Conservation (phyloP, 1,140 invertebrate genomes). For the Drosophila parabipectinata region DNA sequence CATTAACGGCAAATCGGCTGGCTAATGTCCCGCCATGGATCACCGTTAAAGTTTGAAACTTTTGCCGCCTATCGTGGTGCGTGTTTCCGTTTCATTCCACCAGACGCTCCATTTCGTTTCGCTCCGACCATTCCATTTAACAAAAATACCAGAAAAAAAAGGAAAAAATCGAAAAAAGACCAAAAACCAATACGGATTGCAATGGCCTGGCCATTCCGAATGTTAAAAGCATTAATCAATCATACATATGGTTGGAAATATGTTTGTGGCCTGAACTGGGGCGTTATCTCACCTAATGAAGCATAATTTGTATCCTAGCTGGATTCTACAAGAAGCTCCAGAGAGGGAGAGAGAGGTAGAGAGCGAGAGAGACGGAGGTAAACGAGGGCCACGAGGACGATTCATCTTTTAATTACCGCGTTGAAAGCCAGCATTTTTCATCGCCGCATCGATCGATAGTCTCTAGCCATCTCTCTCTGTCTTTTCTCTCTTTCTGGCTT, state of each 20-base stretch:
- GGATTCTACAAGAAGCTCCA: too few species aligned
- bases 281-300: slow-evolving; percentile 82
- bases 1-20: slow-evolving; percentile 14
- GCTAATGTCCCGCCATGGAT: slow-evolving; percentile 15
- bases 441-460: slow-evolving; percentile 52
- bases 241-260: slow-evolving; percentile 50
- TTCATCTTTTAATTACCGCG: slow-evolving; percentile 84
- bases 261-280: slow-evolving; percentile 65
- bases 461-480: not conserved
- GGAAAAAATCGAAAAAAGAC: too few species aligned
- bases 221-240: slow-evolving; percentile 76
- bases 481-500: not conserved
- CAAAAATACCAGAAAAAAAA: not conserved
- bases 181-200: not conserved
- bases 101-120: slow-evolving; percentile 28
- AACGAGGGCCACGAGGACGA: slow-evolving; percentile 54
- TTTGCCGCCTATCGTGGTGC: slow-evolving; percentile 1
- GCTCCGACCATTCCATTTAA: not conserved
- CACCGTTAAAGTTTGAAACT: slow-evolving; percentile 20
- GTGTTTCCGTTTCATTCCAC: not conserved
- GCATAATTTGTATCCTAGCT: slow-evolving; percentile 71
- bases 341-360: too few species aligned
- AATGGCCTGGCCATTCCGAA: slow-evolving; percentile 17
- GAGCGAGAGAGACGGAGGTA: not conserved
- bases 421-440: slow-evolving; percentile 82